Evolutionary conservation across 2,888 invertebrate species (phyloP).

Genomic region (Listrodromus nycthemerus): DNA sequence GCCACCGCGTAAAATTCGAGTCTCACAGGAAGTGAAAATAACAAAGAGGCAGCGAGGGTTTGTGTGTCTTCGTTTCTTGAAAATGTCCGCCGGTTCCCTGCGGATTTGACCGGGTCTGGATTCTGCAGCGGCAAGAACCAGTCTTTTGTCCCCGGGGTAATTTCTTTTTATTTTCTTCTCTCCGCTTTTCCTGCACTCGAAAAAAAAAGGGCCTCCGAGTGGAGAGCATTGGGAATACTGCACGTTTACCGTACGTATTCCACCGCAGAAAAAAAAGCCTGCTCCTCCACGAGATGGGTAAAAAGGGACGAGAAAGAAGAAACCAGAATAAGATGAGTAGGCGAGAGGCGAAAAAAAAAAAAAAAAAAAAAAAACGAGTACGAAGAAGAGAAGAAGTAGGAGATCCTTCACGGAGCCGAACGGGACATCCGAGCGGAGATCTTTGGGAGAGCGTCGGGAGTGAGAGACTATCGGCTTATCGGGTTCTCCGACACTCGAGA

Average conservation of each 20-base stretch:
- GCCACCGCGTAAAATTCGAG: slow-evolving; percentile 23
- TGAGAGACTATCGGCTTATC: slow-evolving; percentile 46
- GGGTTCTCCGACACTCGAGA: slow-evolving; percentile 35
- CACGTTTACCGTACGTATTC: background rate
- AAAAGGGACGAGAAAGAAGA: slow-evolving; percentile 17
- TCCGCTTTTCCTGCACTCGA: slow-evolving; percentile 45
- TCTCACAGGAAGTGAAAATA: slow-evolving; percentile 13
- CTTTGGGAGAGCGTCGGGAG: slow-evolving; percentile 18
- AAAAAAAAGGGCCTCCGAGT: slow-evolving; percentile 34
- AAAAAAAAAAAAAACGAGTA: slow-evolving; percentile 22
- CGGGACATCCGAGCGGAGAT: slow-evolving; percentile 9
- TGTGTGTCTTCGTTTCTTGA: slow-evolving; percentile 33
- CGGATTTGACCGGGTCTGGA: slow-evolving; percentile 20
- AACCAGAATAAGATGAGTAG: slow-evolving; percentile 34
- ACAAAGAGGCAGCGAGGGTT: background rate
- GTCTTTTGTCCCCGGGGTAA: slow-evolving; percentile 38
- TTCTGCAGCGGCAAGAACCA: slow-evolving; percentile 35
- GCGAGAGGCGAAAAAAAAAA: slow-evolving; percentile 37
- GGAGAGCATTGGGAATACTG: slow-evolving; percentile 27
- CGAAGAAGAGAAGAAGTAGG: slow-evolving; percentile 7
- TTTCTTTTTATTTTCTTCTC: slow-evolving; percentile 17
- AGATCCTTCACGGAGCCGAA: slow-evolving; percentile 30
- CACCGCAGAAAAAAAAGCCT: too few species aligned
- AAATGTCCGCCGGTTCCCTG: slow-evolving; percentile 37
- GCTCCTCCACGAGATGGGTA: background rate